Evolutionary conservation across 2,888 invertebrate genomes (phyloP).

Genomic region (Himalopsyche kuldschensis): DNA sequence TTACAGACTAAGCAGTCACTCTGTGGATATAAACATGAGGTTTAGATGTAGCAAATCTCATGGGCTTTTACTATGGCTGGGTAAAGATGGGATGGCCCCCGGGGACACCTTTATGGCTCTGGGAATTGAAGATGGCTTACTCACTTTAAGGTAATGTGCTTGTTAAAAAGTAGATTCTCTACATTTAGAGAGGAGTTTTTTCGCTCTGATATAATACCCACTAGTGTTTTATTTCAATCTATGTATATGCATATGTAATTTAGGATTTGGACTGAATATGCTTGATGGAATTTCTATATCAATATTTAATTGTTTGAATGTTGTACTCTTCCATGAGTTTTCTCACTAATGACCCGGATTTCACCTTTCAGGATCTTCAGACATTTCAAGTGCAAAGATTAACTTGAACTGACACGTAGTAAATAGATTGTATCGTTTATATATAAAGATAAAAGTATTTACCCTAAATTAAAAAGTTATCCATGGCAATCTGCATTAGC

Average conservation of each 20-base stretch:
- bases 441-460: too few relatives aligned
- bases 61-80: slow-evolving; percentile 86
- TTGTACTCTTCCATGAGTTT: too few relatives aligned
- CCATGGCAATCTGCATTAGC: too few relatives aligned
- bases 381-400: too few relatives aligned
- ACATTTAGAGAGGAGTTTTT: neutral
- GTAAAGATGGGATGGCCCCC: slow-evolving; percentile 63
- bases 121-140: slow-evolving; percentile 77
- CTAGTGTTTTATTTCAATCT: neutral
- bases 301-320: too few relatives aligned
- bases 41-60: slow-evolving; percentile 72
- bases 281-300: too few relatives aligned
- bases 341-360: too few relatives aligned
- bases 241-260: neutral
- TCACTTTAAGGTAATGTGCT: slow-evolving; percentile 58
- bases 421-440: too few relatives aligned
- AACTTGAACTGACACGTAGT: too few relatives aligned
- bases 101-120: slow-evolving; percentile 81
- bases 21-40: slow-evolving; percentile 85
- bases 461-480: too few relatives aligned
- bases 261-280: too few relatives aligned
- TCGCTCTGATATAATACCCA: neutral
- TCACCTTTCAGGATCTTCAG: too few relatives aligned
- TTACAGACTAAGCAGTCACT: slow-evolving; percentile 76
- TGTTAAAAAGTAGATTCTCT: neutral